Base-by-base conservation (phyloP, 1,140 invertebrate species). In the Achroia grisella region DNA sequence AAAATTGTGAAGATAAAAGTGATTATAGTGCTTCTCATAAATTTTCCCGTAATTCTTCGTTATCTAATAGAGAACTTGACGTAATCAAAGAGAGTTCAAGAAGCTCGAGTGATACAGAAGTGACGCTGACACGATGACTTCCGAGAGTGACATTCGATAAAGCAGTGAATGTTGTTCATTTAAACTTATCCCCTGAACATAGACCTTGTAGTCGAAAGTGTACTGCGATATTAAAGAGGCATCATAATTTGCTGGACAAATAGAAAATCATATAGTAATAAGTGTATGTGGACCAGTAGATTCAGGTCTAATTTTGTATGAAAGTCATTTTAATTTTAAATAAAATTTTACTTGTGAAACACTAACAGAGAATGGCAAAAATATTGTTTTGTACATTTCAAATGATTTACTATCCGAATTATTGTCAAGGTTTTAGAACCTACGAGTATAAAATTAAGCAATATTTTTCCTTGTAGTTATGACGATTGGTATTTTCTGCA, bases 21-120 rank as follows among this genome's bases (percentile, higher is more conserved):
- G 79, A 84, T 44, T 81, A 75, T 50, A 60, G 65, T 58, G 53
- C 45, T 47, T 44, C 52, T 14, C 64, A 81, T 61, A 87, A 86
- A 36, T 86, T 81, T 71, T 86, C 79, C 17, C 70, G 80, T 46
- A 71, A 72, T 47, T 86, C 86, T 5, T 84, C 83, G 9, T 44
- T 84, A 32, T 82, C 84, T 31, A 85, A 83, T 57, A 75, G 84
- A 57, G 86, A 87, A 61, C 65, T 87, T 30, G 86, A 87, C 48
- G 83, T 86, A 9, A 87, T 87, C 36, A 86, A 82, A 64, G 86
- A 87, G 54, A 87, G 84, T 53, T 87, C 86, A 10, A 73, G 80
- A 55, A 87, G 86, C 56, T 87, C 86, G 6, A 87, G 86, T 72
- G 84, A 87, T 57, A 86, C 80, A 15, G 84, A 87, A 79, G 70